phyloP scores from a whole-genome alignment of 2,113 vertebrate genomes.

The Brevimyrus niger region DNA sequence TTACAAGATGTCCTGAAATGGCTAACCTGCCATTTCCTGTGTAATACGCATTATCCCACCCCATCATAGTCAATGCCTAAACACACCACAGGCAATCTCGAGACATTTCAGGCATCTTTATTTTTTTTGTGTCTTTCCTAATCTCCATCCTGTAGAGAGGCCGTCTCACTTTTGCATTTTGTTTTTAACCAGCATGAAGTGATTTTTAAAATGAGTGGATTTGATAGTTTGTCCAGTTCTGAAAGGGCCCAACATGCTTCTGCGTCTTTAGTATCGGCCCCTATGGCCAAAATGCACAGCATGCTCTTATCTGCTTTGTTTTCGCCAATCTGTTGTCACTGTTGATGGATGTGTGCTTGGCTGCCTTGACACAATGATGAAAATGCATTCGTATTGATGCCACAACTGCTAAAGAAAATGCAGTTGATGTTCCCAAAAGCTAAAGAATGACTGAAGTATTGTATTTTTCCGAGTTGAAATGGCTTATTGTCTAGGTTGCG shows the following conservation, averaged over 20 bases:
- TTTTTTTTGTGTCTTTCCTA: not conserved
- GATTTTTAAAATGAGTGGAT: conserved; percentile 11
- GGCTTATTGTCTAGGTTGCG: not conserved
- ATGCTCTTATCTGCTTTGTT: conserved; percentile 11
- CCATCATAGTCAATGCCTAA: not conserved
- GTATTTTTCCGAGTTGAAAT: not conserved
- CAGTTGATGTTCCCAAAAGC: not conserved
- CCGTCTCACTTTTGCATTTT: not conserved
- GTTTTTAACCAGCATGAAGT: not conserved
- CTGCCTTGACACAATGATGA: conserved; percentile 23
- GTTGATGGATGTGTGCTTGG: conserved; percentile 17
- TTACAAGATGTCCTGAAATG: not conserved
- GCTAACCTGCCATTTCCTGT: not conserved
- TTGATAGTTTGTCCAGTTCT: conserved; percentile 9
- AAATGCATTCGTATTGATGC: not conserved
- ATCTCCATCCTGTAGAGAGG: not conserved
- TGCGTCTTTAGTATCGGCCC: conserved; percentile 5
- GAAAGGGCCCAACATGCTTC: not conserved
- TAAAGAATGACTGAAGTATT: not conserved
- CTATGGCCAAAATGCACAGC: not conserved
- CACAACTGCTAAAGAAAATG: conserved; percentile 8
- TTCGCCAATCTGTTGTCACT: not conserved
- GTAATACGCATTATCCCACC: not conserved
- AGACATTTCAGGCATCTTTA: not conserved
- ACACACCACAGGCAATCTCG: not conserved